phyloP scores from a whole-genome alignment of 2,888 invertebrate genomes.

The Perizoma flavofasciatum region DNA sequence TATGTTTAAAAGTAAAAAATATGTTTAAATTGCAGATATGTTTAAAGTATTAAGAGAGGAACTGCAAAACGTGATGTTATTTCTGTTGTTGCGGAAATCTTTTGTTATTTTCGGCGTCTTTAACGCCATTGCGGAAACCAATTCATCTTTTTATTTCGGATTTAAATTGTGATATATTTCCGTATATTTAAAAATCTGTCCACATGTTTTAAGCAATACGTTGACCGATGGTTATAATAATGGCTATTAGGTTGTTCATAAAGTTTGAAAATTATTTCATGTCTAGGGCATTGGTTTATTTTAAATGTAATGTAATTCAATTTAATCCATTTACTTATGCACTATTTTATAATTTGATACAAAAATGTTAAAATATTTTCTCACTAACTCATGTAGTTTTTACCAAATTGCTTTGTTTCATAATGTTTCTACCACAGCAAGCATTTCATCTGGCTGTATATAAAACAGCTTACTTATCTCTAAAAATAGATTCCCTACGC shows the following conservation, averaged over 20 bases:
- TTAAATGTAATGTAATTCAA: no score
- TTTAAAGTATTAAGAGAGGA: constrained; percentile 18
- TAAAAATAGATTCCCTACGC: constrained; percentile 2
- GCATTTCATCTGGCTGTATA: constrained; percentile 1
- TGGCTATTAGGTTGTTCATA: no score
- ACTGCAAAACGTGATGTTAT: constrained; percentile 17
- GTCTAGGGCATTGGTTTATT: no score
- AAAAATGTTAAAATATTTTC: no score
- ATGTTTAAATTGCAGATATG: background rate
- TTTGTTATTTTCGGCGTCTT: constrained; percentile 29
- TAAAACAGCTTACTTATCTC: constrained; percentile 1
- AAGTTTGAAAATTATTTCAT: no score
- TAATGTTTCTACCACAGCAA: no score
- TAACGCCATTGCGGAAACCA: constrained; percentile 22
- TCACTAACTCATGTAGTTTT: no score
- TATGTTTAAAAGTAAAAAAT: background rate
- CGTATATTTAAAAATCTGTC: background rate
- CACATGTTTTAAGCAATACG: no score
- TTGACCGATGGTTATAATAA: no score
- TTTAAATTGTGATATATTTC: constrained; percentile 7
- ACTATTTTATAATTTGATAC: no score
- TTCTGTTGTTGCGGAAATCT: constrained; percentile 23
- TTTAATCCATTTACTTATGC: no score
- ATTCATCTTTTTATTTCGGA: constrained; percentile 13
- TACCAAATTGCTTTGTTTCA: no score